These are phyloP conservation scores for Liasis olivaceus DNA, from an alignment of 2,797 vertebrate species.

Conservation along the genomic window DNA sequence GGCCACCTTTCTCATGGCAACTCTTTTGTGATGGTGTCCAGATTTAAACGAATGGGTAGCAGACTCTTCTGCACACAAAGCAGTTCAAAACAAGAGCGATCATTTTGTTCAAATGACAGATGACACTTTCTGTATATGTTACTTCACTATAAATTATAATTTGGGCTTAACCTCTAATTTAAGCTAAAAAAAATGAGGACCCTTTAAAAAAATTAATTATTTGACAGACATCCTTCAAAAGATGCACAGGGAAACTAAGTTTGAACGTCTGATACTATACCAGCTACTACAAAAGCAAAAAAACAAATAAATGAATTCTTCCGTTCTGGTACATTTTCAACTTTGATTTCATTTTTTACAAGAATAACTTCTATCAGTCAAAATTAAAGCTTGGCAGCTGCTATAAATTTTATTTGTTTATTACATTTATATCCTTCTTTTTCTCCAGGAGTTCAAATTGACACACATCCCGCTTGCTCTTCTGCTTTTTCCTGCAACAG, in stretches of 20 bases:
- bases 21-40: not conserved
- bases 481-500: too few relatives aligned
- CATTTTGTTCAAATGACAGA: not conserved
- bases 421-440: too few relatives aligned
- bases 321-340: not conserved
- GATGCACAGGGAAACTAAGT: not conserved
- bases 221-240: not conserved
- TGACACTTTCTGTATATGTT: not conserved
- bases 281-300: not conserved
- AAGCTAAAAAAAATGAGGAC: not conserved
- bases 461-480: too few relatives aligned
- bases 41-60: not conserved
- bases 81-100: not conserved
- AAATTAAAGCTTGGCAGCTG: not conserved
- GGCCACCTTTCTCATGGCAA: not conserved
- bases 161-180: not conserved
- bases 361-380: not conserved
- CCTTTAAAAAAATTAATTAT: not conserved
- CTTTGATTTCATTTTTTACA: slow-evolving; percentile 21
- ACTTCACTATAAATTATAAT: not conserved
- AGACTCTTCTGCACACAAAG: not conserved
- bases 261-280: not conserved
- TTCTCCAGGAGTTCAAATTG: too few relatives aligned
- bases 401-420: not conserved
- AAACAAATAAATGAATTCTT: not conserved